Conservation (phyloP, 2,113 vertebrate genomes). For the Zapornia atra region DNA sequence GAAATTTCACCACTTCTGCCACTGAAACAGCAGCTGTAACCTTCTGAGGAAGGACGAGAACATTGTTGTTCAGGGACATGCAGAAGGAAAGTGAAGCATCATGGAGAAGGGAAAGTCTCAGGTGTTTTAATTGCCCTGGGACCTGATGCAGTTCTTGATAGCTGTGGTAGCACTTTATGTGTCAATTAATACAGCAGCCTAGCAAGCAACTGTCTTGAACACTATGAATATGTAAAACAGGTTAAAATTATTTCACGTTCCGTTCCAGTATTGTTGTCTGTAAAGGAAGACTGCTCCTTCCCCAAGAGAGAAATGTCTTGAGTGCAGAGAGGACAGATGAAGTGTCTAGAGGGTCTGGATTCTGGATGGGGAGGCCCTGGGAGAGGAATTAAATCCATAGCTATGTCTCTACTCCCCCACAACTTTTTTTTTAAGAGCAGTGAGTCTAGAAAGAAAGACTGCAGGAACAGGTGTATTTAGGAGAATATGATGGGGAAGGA, state of each 20-base stretch:
- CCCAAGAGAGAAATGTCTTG: not conserved
- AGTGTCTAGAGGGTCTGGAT: not conserved
- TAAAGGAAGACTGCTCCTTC: not conserved
- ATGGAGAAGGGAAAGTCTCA: not conserved
- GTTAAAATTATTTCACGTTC: not conserved
- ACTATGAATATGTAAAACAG: not conserved
- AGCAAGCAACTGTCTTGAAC: not conserved
- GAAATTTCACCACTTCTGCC: not conserved
- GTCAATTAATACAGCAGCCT: not conserved
- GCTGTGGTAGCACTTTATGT: not conserved
- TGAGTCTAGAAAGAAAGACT: not conserved
- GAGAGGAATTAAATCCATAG: not conserved
- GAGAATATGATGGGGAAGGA: not conserved
- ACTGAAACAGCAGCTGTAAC: not conserved
- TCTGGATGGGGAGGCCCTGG: not conserved
- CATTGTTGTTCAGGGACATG: not conserved
- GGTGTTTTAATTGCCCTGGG: not conserved
- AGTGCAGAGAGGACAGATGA: not conserved
- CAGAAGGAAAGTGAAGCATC: not conserved
- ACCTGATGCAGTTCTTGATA: not conserved
- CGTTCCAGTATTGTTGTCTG: not conserved
- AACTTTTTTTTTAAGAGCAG: not conserved
- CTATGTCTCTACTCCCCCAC: accelerated
- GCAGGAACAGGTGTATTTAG: not conserved
- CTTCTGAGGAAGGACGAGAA: not conserved